Evolutionary conservation across 2,888 invertebrate genomes (phyloP).

Genomic region (Osedax frankpressi): DNA sequence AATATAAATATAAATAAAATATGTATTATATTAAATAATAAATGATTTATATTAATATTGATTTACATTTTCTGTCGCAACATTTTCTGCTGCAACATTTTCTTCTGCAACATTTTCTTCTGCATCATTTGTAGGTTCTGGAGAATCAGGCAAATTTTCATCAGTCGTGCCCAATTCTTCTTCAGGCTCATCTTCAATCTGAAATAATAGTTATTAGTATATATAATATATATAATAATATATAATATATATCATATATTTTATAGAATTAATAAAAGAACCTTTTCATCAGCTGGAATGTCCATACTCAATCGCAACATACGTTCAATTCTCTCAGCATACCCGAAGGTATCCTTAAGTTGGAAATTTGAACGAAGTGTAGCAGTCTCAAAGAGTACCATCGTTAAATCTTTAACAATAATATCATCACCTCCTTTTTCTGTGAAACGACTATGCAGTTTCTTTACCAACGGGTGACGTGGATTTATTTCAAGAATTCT

Average conservation of each 20-base stretch:
- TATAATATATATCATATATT: too few relatives aligned
- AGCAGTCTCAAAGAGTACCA: conserved; percentile 62
- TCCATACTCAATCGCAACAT: conserved; percentile 58
- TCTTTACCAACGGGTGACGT: conserved; percentile 83
- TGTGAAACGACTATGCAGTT: conserved; percentile 66
- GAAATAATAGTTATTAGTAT: too few relatives aligned
- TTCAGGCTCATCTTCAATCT: conserved; percentile 39
- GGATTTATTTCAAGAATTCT: conserved; percentile 95
- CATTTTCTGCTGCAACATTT: conserved; percentile 29
- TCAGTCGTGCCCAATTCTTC: conserved; percentile 35
- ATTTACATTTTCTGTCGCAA: conserved; percentile 30
- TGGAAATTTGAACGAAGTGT: conserved; percentile 85
- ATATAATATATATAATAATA: too few relatives aligned
- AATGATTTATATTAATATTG: too few relatives aligned
- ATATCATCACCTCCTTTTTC: conserved; percentile 61
- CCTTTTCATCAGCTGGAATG: conserved; percentile 56
- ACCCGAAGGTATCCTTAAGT: conserved; percentile 70
- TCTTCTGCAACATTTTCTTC: conserved; percentile 27
- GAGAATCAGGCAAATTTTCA: conserved; percentile 24
- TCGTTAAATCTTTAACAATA: conserved; percentile 67
- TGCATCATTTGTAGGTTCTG: conserved; percentile 25
- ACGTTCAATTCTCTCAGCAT: conserved; percentile 76
- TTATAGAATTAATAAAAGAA: too few relatives aligned
- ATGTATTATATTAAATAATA: too few relatives aligned
- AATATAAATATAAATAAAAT: too few relatives aligned